A percentile compares a stretch with the other conserved stretches of the same genome.
These are phyloP conservation scores for Setophaga kirtlandii DNA, from an alignment of 2,113 vertebrate species.

Conservation along the genomic window DNA sequence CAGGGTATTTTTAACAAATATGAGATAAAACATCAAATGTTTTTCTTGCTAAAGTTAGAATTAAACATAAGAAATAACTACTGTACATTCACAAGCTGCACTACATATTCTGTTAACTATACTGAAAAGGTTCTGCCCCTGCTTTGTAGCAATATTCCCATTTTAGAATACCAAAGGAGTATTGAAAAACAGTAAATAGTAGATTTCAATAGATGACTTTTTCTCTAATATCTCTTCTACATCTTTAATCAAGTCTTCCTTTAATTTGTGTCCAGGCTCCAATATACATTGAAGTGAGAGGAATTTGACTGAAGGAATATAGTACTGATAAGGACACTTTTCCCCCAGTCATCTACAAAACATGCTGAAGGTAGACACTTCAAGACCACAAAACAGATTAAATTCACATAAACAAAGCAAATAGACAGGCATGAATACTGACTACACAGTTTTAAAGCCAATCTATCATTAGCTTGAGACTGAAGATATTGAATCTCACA, in stretches of 20 bases:
- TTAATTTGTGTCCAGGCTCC: neutral
- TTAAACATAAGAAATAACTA: neutral
- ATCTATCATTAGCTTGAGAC: neutral
- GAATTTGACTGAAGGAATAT: neutral
- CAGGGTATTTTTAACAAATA: neutral
- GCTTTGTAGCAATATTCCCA: neutral
- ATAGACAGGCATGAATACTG: accelerated
- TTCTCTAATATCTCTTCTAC: neutral
- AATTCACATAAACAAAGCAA: neutral
- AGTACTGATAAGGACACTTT: neutral
- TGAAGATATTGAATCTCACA: neutral
- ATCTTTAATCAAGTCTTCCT: neutral
- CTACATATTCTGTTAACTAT: neutral
- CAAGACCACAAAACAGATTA: neutral
- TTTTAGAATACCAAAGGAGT: neutral
- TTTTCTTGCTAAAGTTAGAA: neutral
- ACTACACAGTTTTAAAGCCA: neutral
- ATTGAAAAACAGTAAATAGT: neutral
- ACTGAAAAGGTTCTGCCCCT: neutral
- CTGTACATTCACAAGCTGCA: neutral
- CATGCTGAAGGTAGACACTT: accelerated
- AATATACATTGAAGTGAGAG: neutral
- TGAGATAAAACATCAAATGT: neutral
- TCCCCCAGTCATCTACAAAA: neutral
- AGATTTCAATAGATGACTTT: neutral